Conservation (phyloP, 2,888 invertebrate species). For the Bellardia bayeri region DNA sequence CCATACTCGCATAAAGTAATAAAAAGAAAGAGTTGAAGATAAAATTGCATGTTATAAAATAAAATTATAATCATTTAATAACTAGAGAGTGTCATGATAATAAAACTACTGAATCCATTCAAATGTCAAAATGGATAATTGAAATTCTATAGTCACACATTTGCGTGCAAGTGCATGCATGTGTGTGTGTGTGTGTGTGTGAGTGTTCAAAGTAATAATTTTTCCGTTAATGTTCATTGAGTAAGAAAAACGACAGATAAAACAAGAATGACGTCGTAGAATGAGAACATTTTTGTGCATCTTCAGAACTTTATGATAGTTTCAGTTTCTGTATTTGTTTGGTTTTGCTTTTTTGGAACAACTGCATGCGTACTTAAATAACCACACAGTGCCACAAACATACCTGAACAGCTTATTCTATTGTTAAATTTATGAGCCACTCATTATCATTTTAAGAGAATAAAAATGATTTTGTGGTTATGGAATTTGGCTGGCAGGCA, state of each 20-base stretch:
- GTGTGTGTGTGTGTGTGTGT: neutral
- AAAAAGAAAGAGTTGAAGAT: constrained; percentile 4
- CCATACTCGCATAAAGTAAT: neutral
- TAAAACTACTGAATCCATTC: constrained; percentile 51
- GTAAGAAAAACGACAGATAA: constrained; percentile 50
- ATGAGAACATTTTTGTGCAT: constrained; percentile 34
- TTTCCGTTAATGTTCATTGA: constrained; percentile 48
- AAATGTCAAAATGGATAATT: constrained; percentile 47
- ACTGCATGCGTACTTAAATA: constrained; percentile 30
- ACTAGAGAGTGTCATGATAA: constrained; percentile 44
- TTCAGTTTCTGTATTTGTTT: constrained; percentile 8
- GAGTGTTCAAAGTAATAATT: constrained; percentile 45
- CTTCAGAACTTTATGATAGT: constrained; percentile 38
- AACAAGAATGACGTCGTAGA: constrained; percentile 18
- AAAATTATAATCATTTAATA: constrained; percentile 47
- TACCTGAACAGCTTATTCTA: constrained; percentile 60
- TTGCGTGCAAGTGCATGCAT: constrained; percentile 1
- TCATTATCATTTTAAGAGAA: constrained; percentile 78
- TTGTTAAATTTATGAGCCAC: constrained; percentile 79
- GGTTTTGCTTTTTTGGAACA: constrained; percentile 10
- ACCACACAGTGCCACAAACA: neutral
- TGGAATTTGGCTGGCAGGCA: constrained; percentile 6
- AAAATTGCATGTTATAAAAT: constrained; percentile 34
- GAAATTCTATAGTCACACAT: constrained; percentile 8
- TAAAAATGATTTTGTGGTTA: constrained; percentile 57